These are phyloP conservation scores for Drosophila biarmipes DNA, from an alignment of 1,140 invertebrate genomes.

Conservation along the genomic window DNA sequence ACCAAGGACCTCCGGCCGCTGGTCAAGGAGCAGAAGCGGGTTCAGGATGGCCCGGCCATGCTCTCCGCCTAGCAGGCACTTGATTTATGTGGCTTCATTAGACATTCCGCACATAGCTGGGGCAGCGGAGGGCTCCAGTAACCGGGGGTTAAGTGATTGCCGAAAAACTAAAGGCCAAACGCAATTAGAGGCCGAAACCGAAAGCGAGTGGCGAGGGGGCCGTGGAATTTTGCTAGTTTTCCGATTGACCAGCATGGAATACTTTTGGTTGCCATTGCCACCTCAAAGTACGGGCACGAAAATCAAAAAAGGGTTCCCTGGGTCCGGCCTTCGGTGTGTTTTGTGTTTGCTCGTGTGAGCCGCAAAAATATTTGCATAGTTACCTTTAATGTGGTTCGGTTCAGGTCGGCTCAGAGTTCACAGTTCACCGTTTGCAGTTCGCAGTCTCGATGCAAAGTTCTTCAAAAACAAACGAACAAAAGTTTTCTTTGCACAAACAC, in stretches of 20 bases:
- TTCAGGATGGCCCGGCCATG: slow-evolving; percentile 4
- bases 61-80: slow-evolving; percentile 49
- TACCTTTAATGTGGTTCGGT: slow-evolving; percentile 83
- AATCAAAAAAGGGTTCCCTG: slow-evolving; percentile 39
- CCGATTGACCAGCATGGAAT: slow-evolving; percentile 74
- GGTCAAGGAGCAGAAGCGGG: not conserved
- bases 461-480: slow-evolving; percentile 74
- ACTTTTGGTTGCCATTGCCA: slow-evolving; percentile 57
- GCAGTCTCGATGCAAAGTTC: slow-evolving; percentile 54
- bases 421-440: slow-evolving; percentile 6
- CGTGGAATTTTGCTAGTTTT: slow-evolving; percentile 41
- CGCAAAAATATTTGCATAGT: slow-evolving; percentile 84
- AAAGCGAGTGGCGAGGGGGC: not conserved
- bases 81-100: slow-evolving; percentile 84
- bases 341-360: slow-evolving; percentile 68
- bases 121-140: not conserved
- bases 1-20: slow-evolving; percentile 4
- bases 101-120: slow-evolving; percentile 72
- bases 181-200: slow-evolving; percentile 56
- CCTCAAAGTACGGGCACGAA: slow-evolving; percentile 1
- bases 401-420: slow-evolving; percentile 15
- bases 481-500: slow-evolving; percentile 59
- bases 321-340: slow-evolving; percentile 18
- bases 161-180: slow-evolving; percentile 55
- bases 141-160: slow-evolving; percentile 63